phyloP scores from a whole-genome alignment of 2,888 invertebrate genomes.

The Prenolepis imparis region DNA sequence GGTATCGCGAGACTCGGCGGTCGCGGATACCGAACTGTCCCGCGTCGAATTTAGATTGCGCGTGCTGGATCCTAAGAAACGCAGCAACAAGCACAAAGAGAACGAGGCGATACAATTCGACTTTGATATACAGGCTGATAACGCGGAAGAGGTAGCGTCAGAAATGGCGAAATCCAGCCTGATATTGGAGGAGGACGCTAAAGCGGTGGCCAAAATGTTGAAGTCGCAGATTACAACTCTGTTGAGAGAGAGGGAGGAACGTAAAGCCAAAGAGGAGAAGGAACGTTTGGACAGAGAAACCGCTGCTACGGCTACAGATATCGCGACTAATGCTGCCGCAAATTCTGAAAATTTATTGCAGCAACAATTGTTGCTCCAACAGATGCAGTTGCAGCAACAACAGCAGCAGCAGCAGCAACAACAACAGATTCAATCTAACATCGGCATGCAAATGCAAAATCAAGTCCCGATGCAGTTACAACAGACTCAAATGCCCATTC shows the following conservation, averaged over 20 bases:
- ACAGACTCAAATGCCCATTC: slow-evolving; percentile 74
- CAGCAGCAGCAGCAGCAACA: slow-evolving; percentile 65
- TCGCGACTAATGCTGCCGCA: slow-evolving; percentile 58
- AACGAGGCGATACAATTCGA: slow-evolving; percentile 99
- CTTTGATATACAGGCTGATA: slow-evolving; percentile 96
- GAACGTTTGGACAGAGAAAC: slow-evolving; percentile 85
- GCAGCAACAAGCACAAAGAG: slow-evolving; percentile 98
- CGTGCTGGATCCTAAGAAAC: slow-evolving; percentile 98
- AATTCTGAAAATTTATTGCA: slow-evolving; percentile 80
- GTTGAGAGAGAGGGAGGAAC: slow-evolving; percentile 89
- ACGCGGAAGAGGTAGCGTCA: slow-evolving; percentile 96
- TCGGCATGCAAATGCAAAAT: slow-evolving; percentile 82
- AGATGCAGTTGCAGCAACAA: slow-evolving; percentile 80
- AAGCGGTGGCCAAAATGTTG: slow-evolving; percentile 96
- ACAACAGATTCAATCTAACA: slow-evolving; percentile 80
- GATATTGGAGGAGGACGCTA: slow-evolving; percentile 97
- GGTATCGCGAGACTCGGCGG: slow-evolving; percentile 89
- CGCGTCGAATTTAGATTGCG: slow-evolving; percentile 96
- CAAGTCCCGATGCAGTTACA: slow-evolving; percentile 79
- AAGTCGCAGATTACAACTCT: slow-evolving; percentile 94
- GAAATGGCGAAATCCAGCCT: slow-evolving; percentile 98
- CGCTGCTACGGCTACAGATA: slow-evolving; percentile 72
- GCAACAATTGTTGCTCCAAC: slow-evolving; percentile 81
- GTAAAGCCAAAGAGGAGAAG: slow-evolving; percentile 87
- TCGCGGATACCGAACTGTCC: slow-evolving; percentile 89